A percentile compares a stretch with the other conserved stretches of the same genome.
These are phyloP conservation scores for Pandemis corylana DNA, from an alignment of 2,888 invertebrate genomes.

Conservation along the genomic window DNA sequence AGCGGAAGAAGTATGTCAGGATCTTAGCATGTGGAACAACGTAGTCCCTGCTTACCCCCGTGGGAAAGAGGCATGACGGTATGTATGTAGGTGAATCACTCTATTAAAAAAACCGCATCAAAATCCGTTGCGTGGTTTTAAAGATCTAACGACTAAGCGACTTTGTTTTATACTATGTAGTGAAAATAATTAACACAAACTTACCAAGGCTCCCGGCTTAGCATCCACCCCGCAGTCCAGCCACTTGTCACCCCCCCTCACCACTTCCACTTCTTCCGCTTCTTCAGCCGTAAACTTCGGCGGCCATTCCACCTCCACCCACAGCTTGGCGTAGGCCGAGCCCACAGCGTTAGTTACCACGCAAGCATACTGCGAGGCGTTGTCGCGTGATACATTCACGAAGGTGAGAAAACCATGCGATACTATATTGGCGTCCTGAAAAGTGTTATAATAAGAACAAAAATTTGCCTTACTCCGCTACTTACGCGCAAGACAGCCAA, in stretches of 20 bases:
- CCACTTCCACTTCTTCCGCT: slow-evolving; percentile 50
- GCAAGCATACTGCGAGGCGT: slow-evolving; percentile 85
- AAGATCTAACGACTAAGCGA: no score
- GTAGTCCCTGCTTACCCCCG: no score
- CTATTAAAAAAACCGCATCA: no score
- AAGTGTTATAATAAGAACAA: slow-evolving; percentile 24
- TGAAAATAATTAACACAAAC: slow-evolving; percentile 21
- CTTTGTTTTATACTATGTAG: no score
- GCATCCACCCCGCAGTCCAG: slow-evolving; percentile 71
- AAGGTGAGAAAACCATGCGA: slow-evolving; percentile 58
- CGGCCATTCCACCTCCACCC: slow-evolving; percentile 83
- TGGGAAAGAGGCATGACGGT: no score
- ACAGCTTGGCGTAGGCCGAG: slow-evolving; percentile 76
- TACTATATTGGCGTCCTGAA: slow-evolving; percentile 68
- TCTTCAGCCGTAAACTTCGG: slow-evolving; percentile 57
- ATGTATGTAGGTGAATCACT: no score
- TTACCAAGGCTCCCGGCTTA: slow-evolving; percentile 70
- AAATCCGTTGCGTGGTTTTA: no score
- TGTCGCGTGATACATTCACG: slow-evolving; percentile 64
- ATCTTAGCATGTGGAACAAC: no score
- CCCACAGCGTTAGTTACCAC: slow-evolving; percentile 86
- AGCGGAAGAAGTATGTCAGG: no score
- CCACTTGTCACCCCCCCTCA: slow-evolving; percentile 63
- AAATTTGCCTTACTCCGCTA: no score
- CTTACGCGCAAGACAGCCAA: no score